Base-by-base conservation (phyloP, 2,888 invertebrate species). In the Spisula solida region DNA sequence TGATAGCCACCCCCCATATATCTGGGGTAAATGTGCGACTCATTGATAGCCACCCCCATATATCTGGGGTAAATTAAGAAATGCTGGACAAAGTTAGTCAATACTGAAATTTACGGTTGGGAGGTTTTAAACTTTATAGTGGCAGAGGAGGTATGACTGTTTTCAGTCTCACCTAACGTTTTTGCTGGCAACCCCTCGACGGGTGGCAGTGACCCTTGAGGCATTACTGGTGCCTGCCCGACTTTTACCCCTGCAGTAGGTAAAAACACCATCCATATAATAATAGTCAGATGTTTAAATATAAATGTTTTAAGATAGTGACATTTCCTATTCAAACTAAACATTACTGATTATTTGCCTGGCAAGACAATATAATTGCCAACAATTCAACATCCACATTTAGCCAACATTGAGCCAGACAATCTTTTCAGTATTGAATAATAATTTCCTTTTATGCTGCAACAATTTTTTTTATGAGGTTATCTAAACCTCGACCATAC, bases 111-210 rank as follows among this genome's bases (percentile, higher is more conserved):
- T 51, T 12, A 66, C 6, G 25, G 5, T 25, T 66, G 0, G 25
- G 8, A 12, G 8, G 10, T 66, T 66, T 66, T 25, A 66, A 66
- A 66, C n/a, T 20, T 48, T 0, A 80, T 4, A 25, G 6, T 80
- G 80, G 78, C 85, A 85, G 85, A 85, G 85, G 85, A 85, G 86
- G 81, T 86, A 82, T 75, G 86, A 86, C 75, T 82, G 75, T 25
- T 34, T 6, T 10, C 75, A 86, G 86, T 88, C 93, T 95, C 94
- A 95, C 95, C 95, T 94, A 93, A 95, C 94, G 91, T 92, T 92
- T 89, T 93, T 94, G 79, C 92, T 94, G 84, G 93, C 88, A 82
- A 92, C 91, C 88, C 94, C 94, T 86, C 95, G 90, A 81, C 93
- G 92, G 86, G 93, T 92, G 85, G 91, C 91, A 18, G 89, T 88